A percentile compares a stretch with the other conserved stretches of the same genome.
These are phyloP conservation scores for Anguilla marmorata DNA, from an alignment of 2,797 vertebrate species.

Conservation along the genomic window DNA sequence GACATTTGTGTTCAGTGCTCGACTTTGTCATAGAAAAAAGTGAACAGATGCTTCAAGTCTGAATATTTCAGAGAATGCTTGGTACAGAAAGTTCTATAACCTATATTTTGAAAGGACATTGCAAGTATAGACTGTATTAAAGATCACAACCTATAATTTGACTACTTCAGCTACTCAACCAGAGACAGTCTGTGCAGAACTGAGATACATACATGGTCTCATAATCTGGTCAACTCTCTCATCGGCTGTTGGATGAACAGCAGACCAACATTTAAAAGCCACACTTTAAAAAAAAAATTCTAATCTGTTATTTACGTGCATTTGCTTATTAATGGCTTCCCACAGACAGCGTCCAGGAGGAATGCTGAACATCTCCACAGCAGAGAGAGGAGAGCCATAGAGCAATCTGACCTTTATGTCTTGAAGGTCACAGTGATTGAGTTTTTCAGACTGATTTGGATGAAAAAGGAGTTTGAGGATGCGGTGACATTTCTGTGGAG, in stretches of 20 bases:
- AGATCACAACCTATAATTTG: not conserved
- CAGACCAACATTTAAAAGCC: not conserved
- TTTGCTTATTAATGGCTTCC: not conserved
- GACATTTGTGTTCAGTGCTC: not conserved
- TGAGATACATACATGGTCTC: not conserved
- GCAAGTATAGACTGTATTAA: not conserved
- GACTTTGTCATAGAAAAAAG: not conserved
- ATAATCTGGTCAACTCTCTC: not conserved
- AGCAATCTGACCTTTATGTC: conserved; percentile 6
- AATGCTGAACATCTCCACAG: not conserved
- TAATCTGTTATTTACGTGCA: not conserved
- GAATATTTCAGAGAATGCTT: not conserved
- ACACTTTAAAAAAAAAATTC: not conserved
- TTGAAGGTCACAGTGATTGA: not conserved
- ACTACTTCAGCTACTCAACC: not conserved
- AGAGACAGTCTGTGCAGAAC: not conserved
- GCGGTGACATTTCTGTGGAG: not conserved
- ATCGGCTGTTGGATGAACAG: not conserved
- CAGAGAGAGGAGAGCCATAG: not conserved
- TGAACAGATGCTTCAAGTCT: not conserved
- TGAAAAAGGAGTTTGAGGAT: not conserved
- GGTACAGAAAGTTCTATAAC: not conserved
- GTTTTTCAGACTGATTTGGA: not conserved
- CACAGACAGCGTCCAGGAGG: not conserved
- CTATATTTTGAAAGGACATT: not conserved